Evolutionary conservation across 92 coral and sea anemone species (phyloP).

Genomic region (Umimayanthus kanabou): DNA sequence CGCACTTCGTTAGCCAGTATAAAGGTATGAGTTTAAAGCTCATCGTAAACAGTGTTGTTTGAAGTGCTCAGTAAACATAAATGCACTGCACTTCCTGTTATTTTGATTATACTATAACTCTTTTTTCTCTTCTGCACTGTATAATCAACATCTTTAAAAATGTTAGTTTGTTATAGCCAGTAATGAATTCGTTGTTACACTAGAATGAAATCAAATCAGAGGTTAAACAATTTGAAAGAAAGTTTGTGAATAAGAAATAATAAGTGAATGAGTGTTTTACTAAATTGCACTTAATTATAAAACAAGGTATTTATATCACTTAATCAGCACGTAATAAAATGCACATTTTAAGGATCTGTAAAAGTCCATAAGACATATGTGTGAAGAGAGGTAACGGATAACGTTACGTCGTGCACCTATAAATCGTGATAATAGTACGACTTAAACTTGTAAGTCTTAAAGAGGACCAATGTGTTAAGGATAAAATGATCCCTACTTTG

Average conservation of each 20-base stretch:
- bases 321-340: slow-evolving; percentile 5
- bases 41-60: too few relatives aligned
- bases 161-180: not conserved
- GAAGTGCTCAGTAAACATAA: not conserved
- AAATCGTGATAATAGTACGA: not conserved
- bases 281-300: slow-evolving; percentile 5
- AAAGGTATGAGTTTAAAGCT: not conserved
- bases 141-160: not conserved
- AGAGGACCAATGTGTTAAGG: not conserved
- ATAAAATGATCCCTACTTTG: too few relatives aligned
- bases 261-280: not conserved
- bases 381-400: too few relatives aligned
- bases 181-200: not conserved
- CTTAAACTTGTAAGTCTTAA: not conserved
- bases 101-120: too few relatives aligned
- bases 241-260: not conserved
- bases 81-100: not conserved
- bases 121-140: not conserved
- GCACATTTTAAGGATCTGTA: not conserved
- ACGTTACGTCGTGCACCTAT: not conserved
- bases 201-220: too few relatives aligned
- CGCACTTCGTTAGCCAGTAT: too few relatives aligned
- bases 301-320: not conserved
- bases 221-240: not conserved
- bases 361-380: not conserved